Evolutionary conservation across 2,113 vertebrate species (phyloP).

Genomic region (Cyanoramphus novaezelandiae): DNA sequence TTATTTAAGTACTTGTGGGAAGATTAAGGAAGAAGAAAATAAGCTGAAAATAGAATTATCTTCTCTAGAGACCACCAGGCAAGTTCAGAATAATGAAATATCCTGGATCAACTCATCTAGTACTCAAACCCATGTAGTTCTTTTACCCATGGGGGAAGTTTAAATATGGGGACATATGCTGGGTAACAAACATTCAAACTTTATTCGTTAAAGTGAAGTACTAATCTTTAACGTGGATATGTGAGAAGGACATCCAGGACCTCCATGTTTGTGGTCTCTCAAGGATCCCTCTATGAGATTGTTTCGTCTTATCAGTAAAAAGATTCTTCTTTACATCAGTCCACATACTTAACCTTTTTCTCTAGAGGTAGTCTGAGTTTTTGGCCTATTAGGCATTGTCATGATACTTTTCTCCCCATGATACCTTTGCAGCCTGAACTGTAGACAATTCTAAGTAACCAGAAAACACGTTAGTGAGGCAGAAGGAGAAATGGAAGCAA

Average conservation of each 20-base stretch:
- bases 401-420: background rate
- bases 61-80: background rate
- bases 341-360: background rate
- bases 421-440: background rate
- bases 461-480: background rate
- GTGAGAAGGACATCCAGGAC: background rate
- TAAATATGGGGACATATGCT: background rate
- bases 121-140: background rate
- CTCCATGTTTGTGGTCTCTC: background rate
- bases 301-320: background rate
- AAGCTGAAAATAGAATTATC: background rate
- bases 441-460: background rate
- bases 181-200: background rate
- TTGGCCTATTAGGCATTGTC: background rate
- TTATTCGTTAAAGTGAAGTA: background rate
- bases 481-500: background rate
- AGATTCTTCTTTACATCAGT: background rate
- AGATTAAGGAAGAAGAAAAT: background rate
- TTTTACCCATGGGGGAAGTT: background rate
- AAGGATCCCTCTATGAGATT: background rate
- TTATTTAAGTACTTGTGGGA: background rate
- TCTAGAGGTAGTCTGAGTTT: background rate
- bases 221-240: background rate
- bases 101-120: background rate
- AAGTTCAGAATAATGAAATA: constrained; percentile 21